phyloP scores from a whole-genome alignment of 2,888 invertebrate species.

The Hydroisotoma schaefferi region DNA sequence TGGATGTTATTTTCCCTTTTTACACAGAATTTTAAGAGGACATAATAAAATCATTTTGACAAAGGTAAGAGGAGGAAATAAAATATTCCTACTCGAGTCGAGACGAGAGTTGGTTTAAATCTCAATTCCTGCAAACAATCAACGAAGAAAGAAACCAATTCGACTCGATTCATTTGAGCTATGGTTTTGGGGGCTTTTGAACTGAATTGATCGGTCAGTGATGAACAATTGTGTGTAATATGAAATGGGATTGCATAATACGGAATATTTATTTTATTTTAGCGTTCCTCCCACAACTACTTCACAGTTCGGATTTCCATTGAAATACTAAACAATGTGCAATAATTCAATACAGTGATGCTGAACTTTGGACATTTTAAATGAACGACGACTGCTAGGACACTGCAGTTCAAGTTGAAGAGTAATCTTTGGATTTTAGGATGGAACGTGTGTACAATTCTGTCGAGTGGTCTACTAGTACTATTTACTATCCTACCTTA shows the following conservation, averaged over 20 bases:
- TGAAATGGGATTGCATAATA: slow-evolving; percentile 1
- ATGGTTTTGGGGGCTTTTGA: slow-evolving; percentile 4
- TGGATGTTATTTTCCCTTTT: too few relatives aligned
- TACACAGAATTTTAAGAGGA: too few relatives aligned
- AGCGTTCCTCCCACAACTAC: slow-evolving; percentile 6
- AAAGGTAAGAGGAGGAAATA: too few relatives aligned
- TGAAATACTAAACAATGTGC: not conserved
- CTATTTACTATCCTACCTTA: not conserved
- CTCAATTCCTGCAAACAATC: slow-evolving; percentile 1
- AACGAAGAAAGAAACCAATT: not conserved
- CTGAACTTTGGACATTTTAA: not conserved
- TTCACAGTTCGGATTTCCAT: slow-evolving; percentile 13
- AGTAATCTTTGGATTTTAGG: slow-evolving; percentile 3
- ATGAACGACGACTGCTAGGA: too few relatives aligned
- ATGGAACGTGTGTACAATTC: not conserved
- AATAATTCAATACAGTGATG: slow-evolving; percentile 7
- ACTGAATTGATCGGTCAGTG: not conserved
- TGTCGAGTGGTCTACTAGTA: not conserved
- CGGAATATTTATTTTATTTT: slow-evolving; percentile 6
- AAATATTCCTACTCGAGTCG: too few relatives aligned
- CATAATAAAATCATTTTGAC: too few relatives aligned
- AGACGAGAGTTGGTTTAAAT: too few relatives aligned
- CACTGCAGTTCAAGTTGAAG: too few relatives aligned
- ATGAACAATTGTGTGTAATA: not conserved
- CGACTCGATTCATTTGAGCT: slow-evolving; percentile 1